These are phyloP conservation scores for Frankliniella fusca DNA, from an alignment of 2,888 invertebrate genomes.

Conservation along the genomic window DNA sequence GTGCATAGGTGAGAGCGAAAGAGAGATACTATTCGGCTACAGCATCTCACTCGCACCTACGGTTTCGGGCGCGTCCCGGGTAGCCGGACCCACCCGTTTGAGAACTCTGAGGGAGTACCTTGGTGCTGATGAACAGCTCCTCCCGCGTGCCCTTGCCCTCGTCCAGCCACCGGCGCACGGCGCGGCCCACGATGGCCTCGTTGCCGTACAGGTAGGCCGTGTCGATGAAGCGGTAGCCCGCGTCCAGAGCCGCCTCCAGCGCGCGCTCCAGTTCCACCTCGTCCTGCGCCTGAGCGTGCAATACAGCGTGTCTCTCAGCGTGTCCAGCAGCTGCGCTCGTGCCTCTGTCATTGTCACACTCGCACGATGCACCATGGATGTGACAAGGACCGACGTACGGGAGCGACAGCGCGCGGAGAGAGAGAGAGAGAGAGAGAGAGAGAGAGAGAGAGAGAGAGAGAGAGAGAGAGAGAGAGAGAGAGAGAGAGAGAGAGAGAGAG, in stretches of 20 bases:
- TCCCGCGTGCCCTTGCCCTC: conserved; percentile 57
- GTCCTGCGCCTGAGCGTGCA: background rate
- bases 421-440: too few species aligned
- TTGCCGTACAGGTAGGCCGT: conserved; percentile 75
- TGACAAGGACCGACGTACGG: too few species aligned
- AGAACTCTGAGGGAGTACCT: too few species aligned
- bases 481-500: too few species aligned
- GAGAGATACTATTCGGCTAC: too few species aligned
- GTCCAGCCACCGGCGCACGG: conserved; percentile 60
- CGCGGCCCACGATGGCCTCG: conserved; percentile 67
- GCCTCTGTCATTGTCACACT: background rate
- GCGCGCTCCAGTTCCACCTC: conserved; percentile 50
- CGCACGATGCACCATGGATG: background rate
- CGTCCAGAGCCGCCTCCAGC: conserved; percentile 60
- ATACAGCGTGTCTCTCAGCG: background rate
- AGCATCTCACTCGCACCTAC: too few species aligned
- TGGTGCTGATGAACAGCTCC: conserved; percentile 74
- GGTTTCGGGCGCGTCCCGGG: too few species aligned
- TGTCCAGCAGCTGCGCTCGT: background rate
- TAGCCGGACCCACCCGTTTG: too few species aligned
- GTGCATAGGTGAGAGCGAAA: too few species aligned
- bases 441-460: too few species aligned
- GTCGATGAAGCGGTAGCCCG: conserved; percentile 71
- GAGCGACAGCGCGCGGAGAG: too few species aligned
- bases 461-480: too few species aligned